phyloP scores from a whole-genome alignment of 2,113 vertebrate species.

The Tricholaema leucomelas region DNA sequence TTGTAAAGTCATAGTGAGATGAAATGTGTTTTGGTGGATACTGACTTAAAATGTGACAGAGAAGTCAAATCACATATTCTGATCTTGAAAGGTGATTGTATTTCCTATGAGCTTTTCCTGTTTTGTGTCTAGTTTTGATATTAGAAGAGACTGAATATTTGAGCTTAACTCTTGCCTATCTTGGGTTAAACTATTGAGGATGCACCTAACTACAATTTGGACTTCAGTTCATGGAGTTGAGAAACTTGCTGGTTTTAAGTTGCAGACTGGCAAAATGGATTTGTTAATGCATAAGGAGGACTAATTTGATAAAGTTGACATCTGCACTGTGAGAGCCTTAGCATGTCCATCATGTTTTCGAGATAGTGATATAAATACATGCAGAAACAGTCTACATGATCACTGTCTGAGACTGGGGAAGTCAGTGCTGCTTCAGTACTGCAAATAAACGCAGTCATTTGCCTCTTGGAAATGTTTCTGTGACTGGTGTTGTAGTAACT shows the following conservation, averaged over 20 bases:
- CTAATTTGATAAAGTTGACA: not conserved
- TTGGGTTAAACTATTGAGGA: not conserved
- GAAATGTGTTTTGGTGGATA: not conserved
- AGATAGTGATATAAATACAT: not conserved
- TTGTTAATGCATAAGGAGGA: not conserved
- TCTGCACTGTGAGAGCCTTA: not conserved
- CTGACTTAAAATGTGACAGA: not conserved
- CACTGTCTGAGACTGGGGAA: not conserved
- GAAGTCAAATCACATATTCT: not conserved
- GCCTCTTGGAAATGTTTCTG: not conserved
- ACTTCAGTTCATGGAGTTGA: not conserved
- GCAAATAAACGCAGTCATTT: not conserved
- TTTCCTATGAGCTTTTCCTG: not conserved
- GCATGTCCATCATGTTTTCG: not conserved
- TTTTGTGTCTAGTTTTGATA: not conserved
- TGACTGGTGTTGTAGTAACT: constrained; percentile 1
- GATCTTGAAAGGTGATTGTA: not conserved
- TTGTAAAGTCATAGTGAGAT: not conserved
- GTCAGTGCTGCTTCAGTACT: not conserved
- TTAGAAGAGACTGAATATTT: not conserved
- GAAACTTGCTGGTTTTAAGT: not conserved
- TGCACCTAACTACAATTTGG: not conserved
- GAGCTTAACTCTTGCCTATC: not conserved
- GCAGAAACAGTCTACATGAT: not conserved
- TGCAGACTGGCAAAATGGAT: not conserved